These are phyloP conservation scores for Hirtodrosophila cameraria DNA, from an alignment of 2,888 invertebrate species.

Conservation along the genomic window DNA sequence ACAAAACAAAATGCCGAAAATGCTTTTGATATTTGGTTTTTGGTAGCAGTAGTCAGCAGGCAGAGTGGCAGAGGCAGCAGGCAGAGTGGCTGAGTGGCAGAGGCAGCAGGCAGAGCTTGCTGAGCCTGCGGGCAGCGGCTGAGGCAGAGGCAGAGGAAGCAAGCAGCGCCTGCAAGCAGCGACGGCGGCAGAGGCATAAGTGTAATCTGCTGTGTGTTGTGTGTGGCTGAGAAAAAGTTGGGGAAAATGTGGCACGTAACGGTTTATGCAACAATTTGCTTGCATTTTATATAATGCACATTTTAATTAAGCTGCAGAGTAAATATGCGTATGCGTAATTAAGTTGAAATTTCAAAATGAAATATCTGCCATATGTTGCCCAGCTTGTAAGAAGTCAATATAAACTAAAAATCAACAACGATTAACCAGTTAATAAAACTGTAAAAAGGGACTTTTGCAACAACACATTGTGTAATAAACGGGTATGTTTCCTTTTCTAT, in stretches of 20 bases:
- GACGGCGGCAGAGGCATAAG: slow-evolving; percentile 6
- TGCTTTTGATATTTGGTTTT: slow-evolving; percentile 28
- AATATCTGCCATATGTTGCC: no score
- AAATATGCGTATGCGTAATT: background rate
- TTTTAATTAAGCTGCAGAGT: slow-evolving; percentile 28
- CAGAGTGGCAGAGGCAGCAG: slow-evolving; percentile 4
- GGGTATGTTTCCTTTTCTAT: no score
- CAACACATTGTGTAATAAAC: no score
- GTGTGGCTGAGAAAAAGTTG: slow-evolving; percentile 5
- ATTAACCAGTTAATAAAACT: no score
- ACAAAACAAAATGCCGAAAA: slow-evolving; percentile 71
- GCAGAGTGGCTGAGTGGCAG: no score
- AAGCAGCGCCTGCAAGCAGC: slow-evolving; percentile 2
- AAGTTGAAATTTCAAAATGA: background rate
- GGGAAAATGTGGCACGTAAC: slow-evolving; percentile 44
- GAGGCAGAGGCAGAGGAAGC: background rate
- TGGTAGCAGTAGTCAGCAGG: slow-evolving; percentile 2
- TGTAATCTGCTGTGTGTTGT: slow-evolving; percentile 28
- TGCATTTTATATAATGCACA: slow-evolving; percentile 59
- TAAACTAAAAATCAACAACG: no score
- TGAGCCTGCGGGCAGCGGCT: no score
- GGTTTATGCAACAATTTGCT: slow-evolving; percentile 68
- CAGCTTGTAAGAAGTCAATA: no score
- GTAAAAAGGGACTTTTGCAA: no score
- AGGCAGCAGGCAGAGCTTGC: no score